Evolutionary conservation across 2,113 vertebrate species (phyloP), one percentile per base, ranked within the genome.

Genomic region (Kryptolebias marmoratus): DNA sequence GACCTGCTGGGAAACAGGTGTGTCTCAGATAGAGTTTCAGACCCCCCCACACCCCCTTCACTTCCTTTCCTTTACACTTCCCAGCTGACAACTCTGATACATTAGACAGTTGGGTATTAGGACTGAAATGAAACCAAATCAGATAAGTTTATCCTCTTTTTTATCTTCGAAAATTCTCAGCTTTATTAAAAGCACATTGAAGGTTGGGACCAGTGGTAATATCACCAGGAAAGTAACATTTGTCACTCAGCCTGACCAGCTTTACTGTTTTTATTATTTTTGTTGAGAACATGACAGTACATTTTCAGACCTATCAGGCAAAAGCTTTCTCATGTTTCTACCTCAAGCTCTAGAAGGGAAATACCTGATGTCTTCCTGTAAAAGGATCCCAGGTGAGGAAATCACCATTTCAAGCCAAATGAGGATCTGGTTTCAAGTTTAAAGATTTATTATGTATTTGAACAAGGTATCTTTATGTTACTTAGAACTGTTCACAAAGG

Each of bases 1-100:
- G 87, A 90, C 88, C 89, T 81, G 77, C 75, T 89, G 87, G 86
- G 82, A 92, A 42, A 87, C 91, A 94, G 94, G 94, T 90, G 94
- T 93, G 90, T 79, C 88, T 79, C 77, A 87, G 91, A 91, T 95
- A 90, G 71, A 74, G 91, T 95, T 93, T 89, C 94, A 90, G 62
- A 68, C 80, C 74, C 47, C 77, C 64, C 58, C 63, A 18, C 36
- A 22, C n/a, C 31, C 5, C n/a, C 9, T 4, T 27, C 52, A 64
- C 63, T 49, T 66, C 36, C 47, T 75, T 77, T 47, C 68, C 71
- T 49, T 53, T 73, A 48, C 85, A 82, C 75, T 69, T 87, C 71
- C 73, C 87, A 87, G 58, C 81, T 82, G 85, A 81, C 70, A 63
- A 82, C 83, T 71, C 73, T 44, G 60, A 32, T 1, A 48, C 60